A percentile compares a stretch with the other conserved stretches of the same genome.
Evolutionary conservation across 2,797 vertebrate genomes (phyloP).

Genomic region (Pelobates cultripes): DNA sequence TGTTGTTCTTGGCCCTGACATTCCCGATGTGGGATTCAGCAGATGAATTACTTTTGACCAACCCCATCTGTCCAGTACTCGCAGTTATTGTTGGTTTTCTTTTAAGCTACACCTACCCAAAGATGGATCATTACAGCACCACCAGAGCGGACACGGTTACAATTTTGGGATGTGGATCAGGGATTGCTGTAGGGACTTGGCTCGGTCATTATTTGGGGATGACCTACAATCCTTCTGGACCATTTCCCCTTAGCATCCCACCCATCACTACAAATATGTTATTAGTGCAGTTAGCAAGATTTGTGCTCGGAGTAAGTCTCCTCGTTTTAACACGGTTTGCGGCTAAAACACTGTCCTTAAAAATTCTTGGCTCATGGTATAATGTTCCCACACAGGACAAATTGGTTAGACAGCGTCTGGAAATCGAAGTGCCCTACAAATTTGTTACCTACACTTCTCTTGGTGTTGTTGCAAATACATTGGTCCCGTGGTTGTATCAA

Average conservation of each 20-base stretch:
- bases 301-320: conserved; percentile 70
- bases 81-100: conserved; percentile 75
- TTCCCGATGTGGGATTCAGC: conserved; percentile 85
- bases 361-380: conserved; percentile 74
- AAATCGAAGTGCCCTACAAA: conserved; percentile 93
- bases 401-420: conserved; percentile 75
- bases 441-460: conserved; percentile 84
- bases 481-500: conserved; percentile 79
- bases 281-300: conserved; percentile 64
- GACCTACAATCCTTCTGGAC: conserved; percentile 65
- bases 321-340: conserved; percentile 79
- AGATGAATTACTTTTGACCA: conserved; percentile 82
- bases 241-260: conserved; percentile 67
- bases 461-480: conserved; percentile 79
- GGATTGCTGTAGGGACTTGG: conserved; percentile 87
- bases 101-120: conserved; percentile 88
- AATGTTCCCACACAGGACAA: conserved; percentile 66
- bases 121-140: conserved; percentile 87
- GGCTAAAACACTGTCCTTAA: conserved; percentile 73
- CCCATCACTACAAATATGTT: conserved; percentile 53
- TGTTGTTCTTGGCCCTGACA: conserved; percentile 70
- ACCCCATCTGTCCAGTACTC: conserved; percentile 76
- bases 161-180: conserved; percentile 80
- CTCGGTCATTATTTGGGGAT: conserved; percentile 72
- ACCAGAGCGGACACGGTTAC: conserved; percentile 91